Evolutionary conservation across 2,888 invertebrate species (phyloP).

Genomic region (Osmoderma eremita): DNA sequence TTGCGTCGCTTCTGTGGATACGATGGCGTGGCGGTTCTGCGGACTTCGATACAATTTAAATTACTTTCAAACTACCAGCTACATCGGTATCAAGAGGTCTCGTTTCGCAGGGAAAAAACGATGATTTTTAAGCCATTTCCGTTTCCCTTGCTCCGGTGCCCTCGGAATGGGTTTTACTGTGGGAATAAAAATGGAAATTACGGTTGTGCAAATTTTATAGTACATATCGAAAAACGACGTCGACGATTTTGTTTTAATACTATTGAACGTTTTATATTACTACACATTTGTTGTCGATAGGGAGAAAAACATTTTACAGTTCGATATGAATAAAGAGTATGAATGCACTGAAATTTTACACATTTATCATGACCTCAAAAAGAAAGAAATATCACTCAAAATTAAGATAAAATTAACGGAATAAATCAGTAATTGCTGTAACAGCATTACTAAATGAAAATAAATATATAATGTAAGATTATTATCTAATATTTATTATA

Average conservation of each 20-base stretch:
- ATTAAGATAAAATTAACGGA: no score
- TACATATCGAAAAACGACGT: constrained; percentile 11
- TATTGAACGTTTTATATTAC: constrained; percentile 1
- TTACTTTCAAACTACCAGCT: constrained; percentile 42
- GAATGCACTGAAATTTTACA: not conserved
- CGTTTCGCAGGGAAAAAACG: constrained; percentile 36
- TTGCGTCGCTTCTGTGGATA: constrained; percentile 28
- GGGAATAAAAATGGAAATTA: constrained; percentile 33
- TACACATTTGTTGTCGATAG: not conserved
- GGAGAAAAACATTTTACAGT: no score
- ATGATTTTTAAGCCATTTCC: constrained; percentile 40
- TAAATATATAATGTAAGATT: no score
- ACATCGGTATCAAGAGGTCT: constrained; percentile 41
- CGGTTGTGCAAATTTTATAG: constrained; percentile 23
- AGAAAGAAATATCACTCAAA: no score
- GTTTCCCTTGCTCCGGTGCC: constrained; percentile 35
- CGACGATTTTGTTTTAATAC: constrained; percentile 18
- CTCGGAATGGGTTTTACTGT: constrained; percentile 27
- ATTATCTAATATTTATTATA: no score
- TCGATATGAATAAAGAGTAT: no score
- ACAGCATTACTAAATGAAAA: no score
- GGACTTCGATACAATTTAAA: constrained; percentile 41
- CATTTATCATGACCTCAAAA: not conserved
- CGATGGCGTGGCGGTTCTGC: constrained; percentile 23
- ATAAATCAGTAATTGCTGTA: no score